A percentile compares a stretch with the other conserved stretches of the same genome.
Evolutionary conservation across 2,888 invertebrate species (phyloP).

Genomic region (Stomorhina lunata): DNA sequence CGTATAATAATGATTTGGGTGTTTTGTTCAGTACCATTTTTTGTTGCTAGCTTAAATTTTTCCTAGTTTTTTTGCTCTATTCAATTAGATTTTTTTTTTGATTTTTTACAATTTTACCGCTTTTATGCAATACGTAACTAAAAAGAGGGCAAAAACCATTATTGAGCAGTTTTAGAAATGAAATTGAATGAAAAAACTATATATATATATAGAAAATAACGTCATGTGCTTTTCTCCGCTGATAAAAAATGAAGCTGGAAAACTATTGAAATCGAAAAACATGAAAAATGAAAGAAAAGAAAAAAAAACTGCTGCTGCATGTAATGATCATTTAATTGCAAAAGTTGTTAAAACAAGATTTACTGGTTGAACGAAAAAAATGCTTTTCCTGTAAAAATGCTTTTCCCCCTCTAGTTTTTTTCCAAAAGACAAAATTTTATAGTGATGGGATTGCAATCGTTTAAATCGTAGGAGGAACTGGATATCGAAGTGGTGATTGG

Average conservation of each 20-base stretch:
- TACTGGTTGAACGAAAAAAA: too few species aligned
- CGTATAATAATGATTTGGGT: too few species aligned
- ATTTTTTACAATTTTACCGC: slow-evolving; percentile 33
- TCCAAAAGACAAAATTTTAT: too few species aligned
- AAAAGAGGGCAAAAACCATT: slow-evolving; percentile 42
- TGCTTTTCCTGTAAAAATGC: too few species aligned
- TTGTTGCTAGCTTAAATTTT: not conserved
- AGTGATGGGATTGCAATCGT: too few species aligned
- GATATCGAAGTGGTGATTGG: too few species aligned
- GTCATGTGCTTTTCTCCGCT: slow-evolving; percentile 38
- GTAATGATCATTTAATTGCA: slow-evolving; percentile 59
- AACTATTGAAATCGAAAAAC: too few species aligned
- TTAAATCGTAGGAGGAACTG: too few species aligned
- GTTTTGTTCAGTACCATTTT: too few species aligned
- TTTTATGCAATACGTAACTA: slow-evolving; percentile 29
- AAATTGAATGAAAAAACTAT: not conserved
- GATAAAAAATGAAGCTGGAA: slow-evolving; percentile 43
- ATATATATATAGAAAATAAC: slow-evolving; percentile 6
- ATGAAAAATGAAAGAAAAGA: not conserved
- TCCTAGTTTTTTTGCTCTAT: not conserved
- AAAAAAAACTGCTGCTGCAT: slow-evolving; percentile 30
- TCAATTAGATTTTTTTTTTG: not conserved
- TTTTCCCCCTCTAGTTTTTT: too few species aligned
- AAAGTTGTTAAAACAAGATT: slow-evolving; percentile 50
- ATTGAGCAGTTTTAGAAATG: slow-evolving; percentile 49